These are phyloP conservation scores for Hepsetus odoe DNA, from an alignment of 2,113 vertebrate species.

Conservation along the genomic window DNA sequence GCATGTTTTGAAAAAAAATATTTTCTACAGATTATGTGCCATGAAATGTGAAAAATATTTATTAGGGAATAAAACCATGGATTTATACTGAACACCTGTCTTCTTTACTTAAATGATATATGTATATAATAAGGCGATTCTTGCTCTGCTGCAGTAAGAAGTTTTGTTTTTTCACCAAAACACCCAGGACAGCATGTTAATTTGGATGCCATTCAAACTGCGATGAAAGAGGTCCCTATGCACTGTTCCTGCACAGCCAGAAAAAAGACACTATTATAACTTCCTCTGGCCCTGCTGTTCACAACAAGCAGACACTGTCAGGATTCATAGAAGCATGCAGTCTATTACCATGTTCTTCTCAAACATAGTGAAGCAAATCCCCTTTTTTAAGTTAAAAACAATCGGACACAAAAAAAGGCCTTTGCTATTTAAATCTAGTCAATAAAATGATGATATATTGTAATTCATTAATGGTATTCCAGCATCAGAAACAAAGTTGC, in stretches of 20 bases:
- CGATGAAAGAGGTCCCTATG: conserved; percentile 19
- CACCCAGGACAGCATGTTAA: background rate
- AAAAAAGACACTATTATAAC: background rate
- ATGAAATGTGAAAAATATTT: conserved; percentile 30
- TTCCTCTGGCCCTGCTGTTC: conserved; percentile 5
- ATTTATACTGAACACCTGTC: background rate
- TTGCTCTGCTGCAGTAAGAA: conserved; percentile 4
- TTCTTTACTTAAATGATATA: background rate
- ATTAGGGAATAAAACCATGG: conserved; percentile 26
- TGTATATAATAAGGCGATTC: background rate
- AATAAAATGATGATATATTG: too few species aligned
- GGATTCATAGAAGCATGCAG: background rate
- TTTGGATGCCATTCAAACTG: background rate
- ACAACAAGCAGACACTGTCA: background rate
- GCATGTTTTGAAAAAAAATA: background rate
- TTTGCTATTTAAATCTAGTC: too few species aligned
- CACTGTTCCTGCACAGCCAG: background rate
- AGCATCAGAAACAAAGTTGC: too few species aligned
- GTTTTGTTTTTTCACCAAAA: background rate
- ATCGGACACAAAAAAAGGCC: too few species aligned
- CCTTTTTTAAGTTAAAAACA: too few species aligned
- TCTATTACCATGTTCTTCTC: background rate
- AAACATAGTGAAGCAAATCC: background rate
- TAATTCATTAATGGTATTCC: too few species aligned
- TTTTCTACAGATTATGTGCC: conserved; percentile 7